These are phyloP conservation scores for Didymodactylos carnosus DNA, from an alignment of 2,888 invertebrate genomes.

Conservation along the genomic window DNA sequence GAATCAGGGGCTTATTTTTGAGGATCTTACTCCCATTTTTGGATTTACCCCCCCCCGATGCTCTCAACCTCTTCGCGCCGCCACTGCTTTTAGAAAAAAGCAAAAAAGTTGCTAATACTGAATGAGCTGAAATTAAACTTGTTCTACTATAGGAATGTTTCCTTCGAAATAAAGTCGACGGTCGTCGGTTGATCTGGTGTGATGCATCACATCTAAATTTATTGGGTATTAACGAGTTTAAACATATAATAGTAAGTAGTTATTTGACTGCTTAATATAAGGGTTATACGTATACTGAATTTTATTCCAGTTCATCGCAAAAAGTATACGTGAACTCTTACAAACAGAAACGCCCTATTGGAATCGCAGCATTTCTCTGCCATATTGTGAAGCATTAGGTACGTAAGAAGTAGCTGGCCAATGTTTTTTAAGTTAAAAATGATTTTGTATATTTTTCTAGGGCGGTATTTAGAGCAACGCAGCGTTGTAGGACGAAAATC, in stretches of 20 bases:
- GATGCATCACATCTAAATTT: slow-evolving; percentile 4
- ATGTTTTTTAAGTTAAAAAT: no score
- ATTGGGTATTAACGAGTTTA: slow-evolving; percentile 7
- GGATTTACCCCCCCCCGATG: no score
- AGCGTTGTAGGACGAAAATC: slow-evolving; percentile 3
- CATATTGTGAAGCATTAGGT: background rate
- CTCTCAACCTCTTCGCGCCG: no score
- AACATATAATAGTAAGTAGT: slow-evolving; percentile 5
- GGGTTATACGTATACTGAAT: background rate
- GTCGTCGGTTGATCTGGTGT: slow-evolving; percentile 6
- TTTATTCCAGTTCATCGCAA: background rate
- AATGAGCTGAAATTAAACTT: no score
- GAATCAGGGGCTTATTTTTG: no score
- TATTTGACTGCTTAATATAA: background rate
- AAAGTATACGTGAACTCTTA: slow-evolving; percentile 2
- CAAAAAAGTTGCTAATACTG: no score
- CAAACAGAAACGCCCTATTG: slow-evolving; percentile 7
- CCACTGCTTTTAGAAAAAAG: no score
- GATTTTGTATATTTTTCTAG: background rate
- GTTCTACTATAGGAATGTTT: background rate
- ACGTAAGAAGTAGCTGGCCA: no score
- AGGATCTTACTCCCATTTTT: no score
- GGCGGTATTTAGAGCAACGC: slow-evolving; percentile 1
- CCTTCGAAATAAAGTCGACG: slow-evolving; percentile 10
- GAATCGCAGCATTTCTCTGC: slow-evolving; percentile 11